phyloP scores from a whole-genome alignment of 2,797 vertebrate species.

The Poeciliopsis turneri region DNA sequence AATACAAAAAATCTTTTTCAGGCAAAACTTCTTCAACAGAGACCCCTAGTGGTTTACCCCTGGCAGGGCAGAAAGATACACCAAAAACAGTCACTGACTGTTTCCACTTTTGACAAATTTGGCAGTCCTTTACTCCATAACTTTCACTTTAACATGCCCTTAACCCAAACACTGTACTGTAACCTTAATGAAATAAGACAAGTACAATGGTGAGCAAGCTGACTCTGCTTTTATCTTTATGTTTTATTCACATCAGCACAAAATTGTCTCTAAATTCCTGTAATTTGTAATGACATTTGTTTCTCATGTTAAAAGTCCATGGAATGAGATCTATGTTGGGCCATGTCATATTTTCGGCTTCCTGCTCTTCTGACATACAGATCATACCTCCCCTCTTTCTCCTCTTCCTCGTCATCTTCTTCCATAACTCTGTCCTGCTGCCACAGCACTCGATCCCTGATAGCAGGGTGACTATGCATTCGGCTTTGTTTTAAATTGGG shows the following conservation, averaged over 20 bases:
- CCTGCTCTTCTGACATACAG: slow-evolving; percentile 82
- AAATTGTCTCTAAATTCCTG: background rate
- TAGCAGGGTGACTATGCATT: slow-evolving; percentile 78
- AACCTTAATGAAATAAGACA: background rate
- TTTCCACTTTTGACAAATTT: slow-evolving; percentile 1
- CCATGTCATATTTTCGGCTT: slow-evolving; percentile 78
- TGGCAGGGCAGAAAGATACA: background rate
- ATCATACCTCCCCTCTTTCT: slow-evolving; percentile 77
- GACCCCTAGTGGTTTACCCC: background rate
- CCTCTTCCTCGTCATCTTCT: slow-evolving; percentile 80
- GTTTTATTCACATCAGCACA: slow-evolving; percentile 2
- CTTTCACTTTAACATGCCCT: background rate
- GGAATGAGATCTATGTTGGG: slow-evolving; percentile 90
- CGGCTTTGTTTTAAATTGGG: slow-evolving; percentile 86
- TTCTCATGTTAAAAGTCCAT: slow-evolving; percentile 87
- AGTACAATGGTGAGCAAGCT: slow-evolving; percentile 7
- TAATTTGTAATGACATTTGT: background rate
- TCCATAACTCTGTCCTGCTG: slow-evolving; percentile 90
- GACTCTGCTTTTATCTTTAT: slow-evolving; percentile 2
- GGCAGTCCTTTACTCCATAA: background rate
- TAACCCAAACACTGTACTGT: background rate
- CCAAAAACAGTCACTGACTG: background rate
- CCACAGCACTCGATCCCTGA: slow-evolving; percentile 49
- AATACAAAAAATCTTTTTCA: background rate
- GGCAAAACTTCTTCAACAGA: background rate